Base-by-base conservation (phyloP, 92 coral and sea anemone species). In the Chrysogorgia sp. region DNA sequence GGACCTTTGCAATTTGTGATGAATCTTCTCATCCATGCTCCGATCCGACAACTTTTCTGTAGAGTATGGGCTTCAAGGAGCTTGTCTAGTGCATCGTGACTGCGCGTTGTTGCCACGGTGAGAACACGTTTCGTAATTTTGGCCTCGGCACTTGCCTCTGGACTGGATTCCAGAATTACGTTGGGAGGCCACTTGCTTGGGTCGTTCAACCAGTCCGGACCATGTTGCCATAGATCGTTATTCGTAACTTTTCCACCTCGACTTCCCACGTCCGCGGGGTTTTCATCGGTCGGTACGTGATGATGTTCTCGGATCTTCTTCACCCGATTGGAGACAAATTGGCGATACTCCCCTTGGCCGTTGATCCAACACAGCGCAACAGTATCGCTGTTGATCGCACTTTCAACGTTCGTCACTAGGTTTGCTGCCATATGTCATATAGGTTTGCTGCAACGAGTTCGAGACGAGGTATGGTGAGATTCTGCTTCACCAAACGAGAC, bases 351-450 rank as follows among this genome's bases (percentile, higher is more conserved):
- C 23, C 64, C 83, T 22, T 37, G 20, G 15, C 56, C 70, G 14
- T 25, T 33, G 12, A 83, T 83, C 82, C 82, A 75, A 26, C 34
- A 83, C 28, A 75, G 50, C 37, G 78, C 84, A 24, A 74, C 65
- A 26, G 43, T 20, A 33, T 37, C 20, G 21, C 13, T 22, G 17
- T 69, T 52, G 34, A 84, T 19, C 17, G 69, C 80, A 28, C 24
- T 35, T 2, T 58, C 68, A 10, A 79, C 81, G 66, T 85, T 85
- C 7, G 57, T 41, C 12, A 74, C 77, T 2, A 85, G 72, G 56
- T 85, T 85, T 1, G 15, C 71, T 20, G 86, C 86, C 89, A 85
- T 85, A 67, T 80, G 85, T 19, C 85, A n/a, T n/a, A n/a, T n/a
- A n/a, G n/a, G n/a, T n/a, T n/a, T n/a, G n/a, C 78, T 9, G 89